These are phyloP conservation scores for Corythoichthys intestinalis DNA, from an alignment of 2,113 vertebrate species.

Conservation along the genomic window DNA sequence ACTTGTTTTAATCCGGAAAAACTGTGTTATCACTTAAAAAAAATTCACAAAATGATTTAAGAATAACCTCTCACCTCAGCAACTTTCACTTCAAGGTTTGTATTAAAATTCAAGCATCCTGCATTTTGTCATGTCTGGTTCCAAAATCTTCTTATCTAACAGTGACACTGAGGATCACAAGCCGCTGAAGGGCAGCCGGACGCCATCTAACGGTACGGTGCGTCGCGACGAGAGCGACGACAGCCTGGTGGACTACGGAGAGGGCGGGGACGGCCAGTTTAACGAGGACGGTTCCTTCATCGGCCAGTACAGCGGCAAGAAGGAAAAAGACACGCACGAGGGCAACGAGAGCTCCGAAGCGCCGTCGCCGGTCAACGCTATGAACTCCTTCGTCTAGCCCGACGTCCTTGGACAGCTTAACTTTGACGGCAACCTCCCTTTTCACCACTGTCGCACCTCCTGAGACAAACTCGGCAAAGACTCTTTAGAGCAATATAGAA, in stretches of 20 bases:
- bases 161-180: conserved; percentile 97
- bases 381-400: conserved; percentile 94
- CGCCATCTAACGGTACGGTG: conserved; percentile 94
- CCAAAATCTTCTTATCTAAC: conserved; percentile 7
- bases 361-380: conserved; percentile 95
- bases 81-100: too few species aligned
- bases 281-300: conserved; percentile 98
- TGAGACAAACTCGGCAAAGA: conserved; percentile 38
- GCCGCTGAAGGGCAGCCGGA: conserved; percentile 93
- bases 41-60: too few species aligned
- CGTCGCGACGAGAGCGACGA: conserved; percentile 95
- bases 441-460: conserved; percentile 21
- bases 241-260: conserved; percentile 97
- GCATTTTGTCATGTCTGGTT: neutral
- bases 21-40: too few species aligned
- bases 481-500: conserved; percentile 44
- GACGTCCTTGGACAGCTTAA: conserved; percentile 31
- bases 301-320: conserved; percentile 96
- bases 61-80: too few species aligned
- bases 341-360: conserved; percentile 97
- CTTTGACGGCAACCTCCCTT: conserved; percentile 39
- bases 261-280: conserved; percentile 96
- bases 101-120: too few species aligned
- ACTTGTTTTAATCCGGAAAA: too few species aligned
- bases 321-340: conserved; percentile 94